These are phyloP conservation scores for Styela plicata DNA, from an alignment of 23 tunicate species.

Conservation along the genomic window DNA sequence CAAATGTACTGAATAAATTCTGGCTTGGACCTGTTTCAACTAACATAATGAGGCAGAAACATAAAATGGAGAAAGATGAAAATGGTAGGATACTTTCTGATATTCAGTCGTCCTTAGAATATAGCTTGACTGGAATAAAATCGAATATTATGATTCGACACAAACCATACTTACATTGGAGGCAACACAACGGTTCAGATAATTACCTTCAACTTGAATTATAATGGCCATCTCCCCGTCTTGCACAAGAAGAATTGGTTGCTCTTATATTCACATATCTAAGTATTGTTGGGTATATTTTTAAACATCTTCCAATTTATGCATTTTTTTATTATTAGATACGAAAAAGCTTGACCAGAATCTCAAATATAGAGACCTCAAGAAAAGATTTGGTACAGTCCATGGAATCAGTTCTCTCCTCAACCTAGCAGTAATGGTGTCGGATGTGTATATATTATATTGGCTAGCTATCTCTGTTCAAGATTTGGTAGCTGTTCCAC, in stretches of 20 bases:
- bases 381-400: constrained; percentile 46
- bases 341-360: constrained; percentile 29
- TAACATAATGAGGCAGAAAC: constrained; percentile 22
- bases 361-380: constrained; percentile 28
- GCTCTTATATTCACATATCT: not conserved
- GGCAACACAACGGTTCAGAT: too few relatives aligned
- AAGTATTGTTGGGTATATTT: too few relatives aligned
- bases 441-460: constrained; percentile 39
- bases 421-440: constrained; percentile 46
- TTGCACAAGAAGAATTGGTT: too few relatives aligned
- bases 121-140: too few relatives aligned
- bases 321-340: not conserved
- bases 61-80: constrained; percentile 62
- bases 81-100: constrained; percentile 20
- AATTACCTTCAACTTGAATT: too few relatives aligned
- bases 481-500: not conserved
- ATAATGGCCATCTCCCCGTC: too few relatives aligned
- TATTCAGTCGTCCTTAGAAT: too few relatives aligned
- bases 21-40: constrained; percentile 43
- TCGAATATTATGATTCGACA: too few relatives aligned
- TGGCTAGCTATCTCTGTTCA: constrained; percentile 20
- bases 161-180: too few relatives aligned
- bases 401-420: constrained; percentile 59
- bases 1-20: constrained; percentile 40
- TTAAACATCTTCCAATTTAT: too few relatives aligned